Evolutionary conservation across 1,140 invertebrate species (phyloP).

Genomic region (Zaprionus capensis): DNA sequence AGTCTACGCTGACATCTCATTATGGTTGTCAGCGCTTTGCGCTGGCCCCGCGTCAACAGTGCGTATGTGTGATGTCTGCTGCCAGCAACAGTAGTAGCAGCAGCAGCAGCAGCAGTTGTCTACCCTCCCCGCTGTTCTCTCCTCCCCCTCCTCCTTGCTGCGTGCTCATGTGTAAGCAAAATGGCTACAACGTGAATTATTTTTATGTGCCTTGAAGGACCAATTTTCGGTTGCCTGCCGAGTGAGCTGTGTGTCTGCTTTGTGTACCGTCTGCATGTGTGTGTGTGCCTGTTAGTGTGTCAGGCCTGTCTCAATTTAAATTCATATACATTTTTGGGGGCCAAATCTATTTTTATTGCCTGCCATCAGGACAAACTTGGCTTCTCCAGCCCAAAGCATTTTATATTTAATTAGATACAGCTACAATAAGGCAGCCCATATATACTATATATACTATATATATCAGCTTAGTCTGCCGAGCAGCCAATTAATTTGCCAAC

Average conservation of each 20-base stretch:
- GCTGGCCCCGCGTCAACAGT: constrained; percentile 51
- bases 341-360: constrained; percentile 39
- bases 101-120: neutral
- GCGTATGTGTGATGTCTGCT: constrained; percentile 74
- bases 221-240: constrained; percentile 54
- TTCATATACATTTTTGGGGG: constrained; percentile 36
- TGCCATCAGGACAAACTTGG: neutral
- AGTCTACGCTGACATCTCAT: constrained; percentile 80
- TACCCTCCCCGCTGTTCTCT: neutral
- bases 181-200: constrained; percentile 76
- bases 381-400: neutral
- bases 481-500: neutral
- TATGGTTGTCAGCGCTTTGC: constrained; percentile 70
- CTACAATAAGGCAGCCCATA: neutral
- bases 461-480: neutral
- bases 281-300: neutral
- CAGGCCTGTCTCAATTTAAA: constrained; percentile 41
- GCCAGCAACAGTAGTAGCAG: neutral
- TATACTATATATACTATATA: neutral
- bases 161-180: constrained; percentile 65
- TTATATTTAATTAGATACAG: constrained; percentile 30
- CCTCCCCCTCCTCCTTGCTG: neutral
- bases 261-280: constrained; percentile 8
- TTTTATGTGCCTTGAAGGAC: constrained; percentile 75
- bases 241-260: neutral